Base-by-base conservation (phyloP, 2,888 invertebrate genomes). In the Aphodius granarius region DNA sequence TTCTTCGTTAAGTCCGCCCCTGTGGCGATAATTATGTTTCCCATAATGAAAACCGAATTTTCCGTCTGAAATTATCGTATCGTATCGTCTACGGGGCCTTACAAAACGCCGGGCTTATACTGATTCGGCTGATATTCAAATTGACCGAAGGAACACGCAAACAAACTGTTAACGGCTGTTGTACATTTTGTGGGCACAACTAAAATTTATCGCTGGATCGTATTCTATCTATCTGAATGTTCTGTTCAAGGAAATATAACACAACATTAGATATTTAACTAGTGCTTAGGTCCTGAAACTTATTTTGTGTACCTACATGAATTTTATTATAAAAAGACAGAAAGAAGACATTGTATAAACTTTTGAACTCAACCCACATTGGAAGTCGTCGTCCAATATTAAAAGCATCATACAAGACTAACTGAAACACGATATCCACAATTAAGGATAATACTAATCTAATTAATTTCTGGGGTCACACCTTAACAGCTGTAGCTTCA, bases 111-210 rank as follows among this genome's bases (percentile, higher is more conserved):
- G 43, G 9, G 43, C 43, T 9, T 43, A 43, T 43, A 9, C 43
- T 13, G 82, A 82, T 82, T 79, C 76, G 78, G 78, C 80, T 80
- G 82, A 82, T 82, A 82, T 82, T 82, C 82, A 82, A 82, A 82
- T 82, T 78, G 79, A 79, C 63, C 72, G 77, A 74, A 75, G 72
- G 77, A 76, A 78, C 82, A 82, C 82, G 82, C 82, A 80, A 82
- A 80, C 80, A 79, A 82, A 81, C 81, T 82, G 82, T 82, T 81
- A 81, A 79, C 81, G 78, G 78, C 75, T 77, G 63, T 72, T 72
- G 72, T 72, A 62, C 72, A 72, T 17, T 72, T 72, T 43, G 72
- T 20, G 63, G 63, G 43, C 43, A 43, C 43, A 43, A 43, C 72
- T 72, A 62, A 21, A 72, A 62, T 72, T 72, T 72, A 72, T 72